Evolutionary conservation across 2,797 vertebrate species (phyloP), one percentile per base, ranked within the genome.

Genomic region (Coendou prehensilis): DNA sequence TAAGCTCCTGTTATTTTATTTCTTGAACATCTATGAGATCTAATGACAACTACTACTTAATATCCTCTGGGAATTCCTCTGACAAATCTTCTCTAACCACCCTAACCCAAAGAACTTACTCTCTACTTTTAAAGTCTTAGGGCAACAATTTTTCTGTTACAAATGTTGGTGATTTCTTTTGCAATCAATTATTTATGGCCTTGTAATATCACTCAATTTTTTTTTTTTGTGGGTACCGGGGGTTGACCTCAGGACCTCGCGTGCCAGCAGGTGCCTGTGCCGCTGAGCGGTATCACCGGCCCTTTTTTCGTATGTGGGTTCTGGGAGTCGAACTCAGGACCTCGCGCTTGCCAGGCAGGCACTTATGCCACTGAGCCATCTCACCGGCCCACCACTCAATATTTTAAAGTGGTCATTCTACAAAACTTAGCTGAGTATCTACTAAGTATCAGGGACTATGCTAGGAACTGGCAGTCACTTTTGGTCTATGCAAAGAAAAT

Each of bases 21-120:
- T 94, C 73, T 91, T 89, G 37, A 33, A 57, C 56, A 89, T 81
- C 92, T 97, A 45, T 89, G 52, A 88, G 71, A 91, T 6, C 54
- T 88, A 88, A 93, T 50, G 93, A 93, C 20, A 92, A 93, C 14
- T 87, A 5, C 33, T 96, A 81, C 86, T 52, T 91, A 80, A 37
- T 85, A 92, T 71, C n/a, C 37, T 75, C 56, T 93, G 69, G 80
- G 41, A 88, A 88, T 90, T 92, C 41, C 59, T 94, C 75, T 82
- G 37, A 47, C 15, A 83, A 94, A 87, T 83, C 14, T 56, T 96
- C 71, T 89, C 83, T 73, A 71, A 80, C 26, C 30, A 69, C 6
- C 8, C 75, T 96, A 92, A 82, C 22, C 37, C 79, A 76, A 88
- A 85, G n/a, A 18, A 75, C 18, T 92, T 81, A 50, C 26, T 97